Percentiles rank a stretch among this genome's conserved stretches.
Evolutionary conservation across 2,113 vertebrate genomes (phyloP).

Genomic region (Panurus biarmicus): DNA sequence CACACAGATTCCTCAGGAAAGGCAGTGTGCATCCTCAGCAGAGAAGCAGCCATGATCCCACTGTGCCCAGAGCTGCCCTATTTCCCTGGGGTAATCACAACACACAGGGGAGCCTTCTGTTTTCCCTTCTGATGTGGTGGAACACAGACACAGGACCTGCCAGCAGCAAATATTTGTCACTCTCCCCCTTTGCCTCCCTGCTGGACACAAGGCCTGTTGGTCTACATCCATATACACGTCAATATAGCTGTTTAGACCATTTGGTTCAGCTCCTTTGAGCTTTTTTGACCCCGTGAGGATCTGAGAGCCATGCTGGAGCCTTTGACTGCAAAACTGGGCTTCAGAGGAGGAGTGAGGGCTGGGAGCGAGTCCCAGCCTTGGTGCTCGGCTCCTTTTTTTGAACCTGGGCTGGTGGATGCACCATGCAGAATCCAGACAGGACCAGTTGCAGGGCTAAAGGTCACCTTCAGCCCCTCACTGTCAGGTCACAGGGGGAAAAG

Average conservation of each 20-base stretch:
- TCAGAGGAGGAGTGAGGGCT: background rate
- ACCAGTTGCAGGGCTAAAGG: background rate
- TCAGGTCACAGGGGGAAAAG: background rate
- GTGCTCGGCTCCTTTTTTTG: background rate
- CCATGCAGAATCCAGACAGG: background rate
- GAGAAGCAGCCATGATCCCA: background rate
- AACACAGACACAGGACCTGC: accelerated
- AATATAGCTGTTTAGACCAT: background rate
- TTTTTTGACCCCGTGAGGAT: background rate
- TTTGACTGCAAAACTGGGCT: background rate
- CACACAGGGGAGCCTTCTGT: background rate
- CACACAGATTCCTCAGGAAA: background rate
- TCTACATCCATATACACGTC: background rate
- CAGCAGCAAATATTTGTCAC: background rate
- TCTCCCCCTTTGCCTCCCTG: background rate
- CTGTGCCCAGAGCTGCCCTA: background rate
- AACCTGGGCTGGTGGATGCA: background rate
- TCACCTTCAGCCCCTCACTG: background rate
- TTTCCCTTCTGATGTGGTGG: background rate
- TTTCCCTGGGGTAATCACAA: background rate
- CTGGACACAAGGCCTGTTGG: background rate
- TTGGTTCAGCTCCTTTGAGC: background rate
- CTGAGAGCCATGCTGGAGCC: background rate
- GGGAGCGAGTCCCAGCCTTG: background rate
- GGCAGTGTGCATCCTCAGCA: background rate